Evolutionary conservation across 1,140 invertebrate genomes (phyloP), one percentile per base, ranked within the genome.

Genomic region (Anthonomus grandis): DNA sequence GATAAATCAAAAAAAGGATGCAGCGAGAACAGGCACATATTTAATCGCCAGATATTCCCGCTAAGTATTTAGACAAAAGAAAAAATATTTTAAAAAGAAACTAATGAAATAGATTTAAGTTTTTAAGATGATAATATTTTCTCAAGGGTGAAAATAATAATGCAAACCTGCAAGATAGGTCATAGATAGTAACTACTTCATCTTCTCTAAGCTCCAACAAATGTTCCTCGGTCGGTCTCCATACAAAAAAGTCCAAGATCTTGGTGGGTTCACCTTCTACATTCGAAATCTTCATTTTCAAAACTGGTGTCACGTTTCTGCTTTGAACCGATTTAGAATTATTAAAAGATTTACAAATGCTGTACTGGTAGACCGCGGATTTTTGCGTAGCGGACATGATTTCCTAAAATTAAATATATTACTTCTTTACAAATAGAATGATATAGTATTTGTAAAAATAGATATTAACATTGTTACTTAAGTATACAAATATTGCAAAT

Each of bases 171-270:
- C 76, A 78, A 37, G 60, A 60, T 57, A 72, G 62, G 67, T 78
- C 77, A 58, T 70, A 74, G 49, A 79, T 64, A 39, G 65, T 73
- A 67, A 81, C 37, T 62, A 69, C 56, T 69, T 68, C 70, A 70
- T 79, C 81, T 75, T 85, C 83, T 60, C 76, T 80, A 1, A 86
- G 70, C 3, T 79, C 63, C 46, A 78, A 69, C 13, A 70, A 46
- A 23, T 81, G 63, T 2, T 77, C 77, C 44, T 83, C 82, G 37
- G 67, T 75, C 2, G 81, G 78, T 25, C 78, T 76, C 84, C 84
- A 86, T 37, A 72, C 60, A 82, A 74, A 38, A 78, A 82, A 62
- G 81, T 66, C 60, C 79, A 70, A 12, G 74, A 79, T 64, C 63
- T 68, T 65, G 70, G 63, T 31, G 66, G 64, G 24, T 13, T 48